A percentile compares a stretch with the other conserved stretches of the same genome.
These are phyloP conservation scores for Camelus bactrianus DNA, from an alignment of 2,113 vertebrate species.

Conservation along the genomic window DNA sequence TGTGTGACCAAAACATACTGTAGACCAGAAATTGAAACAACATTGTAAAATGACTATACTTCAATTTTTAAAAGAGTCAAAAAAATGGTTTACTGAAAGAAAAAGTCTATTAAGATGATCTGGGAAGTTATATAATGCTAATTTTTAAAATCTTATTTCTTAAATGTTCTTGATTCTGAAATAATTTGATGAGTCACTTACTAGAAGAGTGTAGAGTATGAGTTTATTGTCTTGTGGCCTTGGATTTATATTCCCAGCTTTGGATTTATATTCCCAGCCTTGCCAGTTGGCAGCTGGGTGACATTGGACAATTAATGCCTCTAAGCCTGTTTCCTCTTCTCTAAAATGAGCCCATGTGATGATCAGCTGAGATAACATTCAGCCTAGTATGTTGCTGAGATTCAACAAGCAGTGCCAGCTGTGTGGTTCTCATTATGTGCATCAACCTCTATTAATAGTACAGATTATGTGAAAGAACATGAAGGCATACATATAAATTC, in stretches of 20 bases:
- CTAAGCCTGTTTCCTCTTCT: not conserved
- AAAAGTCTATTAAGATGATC: not conserved
- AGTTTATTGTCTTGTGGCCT: not conserved
- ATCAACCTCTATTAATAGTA: not conserved
- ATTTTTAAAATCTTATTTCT: not conserved
- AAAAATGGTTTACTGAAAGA: not conserved
- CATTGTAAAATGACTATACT: too few species aligned
- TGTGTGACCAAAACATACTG: too few species aligned
- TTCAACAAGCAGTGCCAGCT: not conserved
- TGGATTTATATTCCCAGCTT: not conserved
- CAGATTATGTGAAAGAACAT: not conserved
- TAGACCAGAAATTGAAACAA: too few species aligned
- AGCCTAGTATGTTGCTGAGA: not conserved
- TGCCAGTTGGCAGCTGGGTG: not conserved
- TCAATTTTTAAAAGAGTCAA: too few species aligned
- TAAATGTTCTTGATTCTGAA: conserved; percentile 13
- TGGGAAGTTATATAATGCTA: not conserved
- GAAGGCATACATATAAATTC: not conserved
- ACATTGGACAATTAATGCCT: not conserved
- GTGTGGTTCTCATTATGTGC: not conserved
- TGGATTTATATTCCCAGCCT: not conserved
- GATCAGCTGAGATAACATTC: not conserved
- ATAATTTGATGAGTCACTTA: not conserved
- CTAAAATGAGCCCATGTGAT: not conserved
- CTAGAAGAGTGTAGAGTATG: not conserved